Conservation (phyloP, 1,140 invertebrate species). For the Plodia interpunctella region DNA sequence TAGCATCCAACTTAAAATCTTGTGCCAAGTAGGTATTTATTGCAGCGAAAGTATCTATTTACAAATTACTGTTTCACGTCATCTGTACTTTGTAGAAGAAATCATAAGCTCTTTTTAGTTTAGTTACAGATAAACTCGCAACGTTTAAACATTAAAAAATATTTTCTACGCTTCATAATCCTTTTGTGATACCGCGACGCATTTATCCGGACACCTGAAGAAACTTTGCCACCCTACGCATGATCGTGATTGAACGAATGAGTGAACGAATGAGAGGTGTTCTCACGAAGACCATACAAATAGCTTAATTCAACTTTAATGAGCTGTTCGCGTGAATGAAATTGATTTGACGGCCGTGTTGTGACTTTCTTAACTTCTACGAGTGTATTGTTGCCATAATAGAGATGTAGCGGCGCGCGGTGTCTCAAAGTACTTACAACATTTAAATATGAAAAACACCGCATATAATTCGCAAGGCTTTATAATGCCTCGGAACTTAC, state of each 20-base stretch:
- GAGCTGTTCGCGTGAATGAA: conserved; percentile 68
- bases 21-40: too few relatives aligned
- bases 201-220: conserved; percentile 20
- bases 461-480: too few relatives aligned
- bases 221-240: conserved; percentile 32
- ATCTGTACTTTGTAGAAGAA: too few relatives aligned
- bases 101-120: too few relatives aligned
- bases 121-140: too few relatives aligned
- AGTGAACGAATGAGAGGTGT: conserved; percentile 37
- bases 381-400: conserved; percentile 25
- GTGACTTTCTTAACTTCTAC: conserved; percentile 29
- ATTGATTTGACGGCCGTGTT: conserved; percentile 66
- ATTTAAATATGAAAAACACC: too few relatives aligned
- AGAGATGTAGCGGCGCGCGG: conserved; percentile 10
- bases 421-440: neutral
- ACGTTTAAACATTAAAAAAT: neutral
- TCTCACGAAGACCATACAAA: conserved; percentile 60
- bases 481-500: too few relatives aligned
- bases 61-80: too few relatives aligned
- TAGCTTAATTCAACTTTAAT: conserved; percentile 70
- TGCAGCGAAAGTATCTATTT: too few relatives aligned
- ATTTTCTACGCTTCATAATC: too few relatives aligned
- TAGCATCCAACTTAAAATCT: too few relatives aligned
- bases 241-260: conserved; percentile 46
- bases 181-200: neutral